Evolutionary conservation across 2,113 vertebrate species (phyloP).

Genomic region (Xiphophorus hellerii): DNA sequence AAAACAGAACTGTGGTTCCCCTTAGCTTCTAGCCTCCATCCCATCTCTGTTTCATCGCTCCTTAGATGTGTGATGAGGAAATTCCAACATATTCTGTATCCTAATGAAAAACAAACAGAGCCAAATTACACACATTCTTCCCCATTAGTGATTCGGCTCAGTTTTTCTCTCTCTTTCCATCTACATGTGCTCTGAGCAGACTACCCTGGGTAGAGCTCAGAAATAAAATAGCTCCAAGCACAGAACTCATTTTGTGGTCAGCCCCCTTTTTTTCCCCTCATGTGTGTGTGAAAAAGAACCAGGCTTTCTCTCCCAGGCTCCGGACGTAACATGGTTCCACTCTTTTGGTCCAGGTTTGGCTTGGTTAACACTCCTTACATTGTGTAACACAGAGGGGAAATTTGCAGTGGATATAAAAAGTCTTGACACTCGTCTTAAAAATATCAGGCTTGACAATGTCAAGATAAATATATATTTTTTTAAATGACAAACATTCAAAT

Average conservation of each 20-base stretch:
- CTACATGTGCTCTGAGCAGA: conserved; percentile 61
- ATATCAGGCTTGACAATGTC: neutral
- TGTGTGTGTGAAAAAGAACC: conserved; percentile 78
- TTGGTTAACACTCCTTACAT: conserved; percentile 64
- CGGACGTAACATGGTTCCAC: conserved; percentile 40
- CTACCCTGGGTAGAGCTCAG: conserved; percentile 72
- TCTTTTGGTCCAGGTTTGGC: conserved; percentile 48
- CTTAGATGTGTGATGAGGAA: conserved; percentile 65
- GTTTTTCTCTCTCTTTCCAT: conserved; percentile 52
- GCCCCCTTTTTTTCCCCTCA: conserved; percentile 45
- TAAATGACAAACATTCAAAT: neutral
- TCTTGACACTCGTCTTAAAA: neutral
- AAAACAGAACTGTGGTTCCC: conserved; percentile 29
- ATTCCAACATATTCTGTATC: conserved; percentile 68
- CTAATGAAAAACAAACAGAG: conserved; percentile 71
- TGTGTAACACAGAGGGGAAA: conserved; percentile 48
- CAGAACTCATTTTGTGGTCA: conserved; percentile 77
- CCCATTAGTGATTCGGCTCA: conserved; percentile 56
- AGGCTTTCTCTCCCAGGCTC: conserved; percentile 61
- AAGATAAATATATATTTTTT: neutral
- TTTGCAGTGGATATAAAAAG: neutral
- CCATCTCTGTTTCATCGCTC: conserved; percentile 48
- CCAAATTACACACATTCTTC: conserved; percentile 65
- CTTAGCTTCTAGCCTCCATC: conserved; percentile 9
- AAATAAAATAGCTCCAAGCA: conserved; percentile 67